Evolutionary conservation across 2,888 invertebrate species (phyloP).

Genomic region (Oscheius sp.): DNA sequence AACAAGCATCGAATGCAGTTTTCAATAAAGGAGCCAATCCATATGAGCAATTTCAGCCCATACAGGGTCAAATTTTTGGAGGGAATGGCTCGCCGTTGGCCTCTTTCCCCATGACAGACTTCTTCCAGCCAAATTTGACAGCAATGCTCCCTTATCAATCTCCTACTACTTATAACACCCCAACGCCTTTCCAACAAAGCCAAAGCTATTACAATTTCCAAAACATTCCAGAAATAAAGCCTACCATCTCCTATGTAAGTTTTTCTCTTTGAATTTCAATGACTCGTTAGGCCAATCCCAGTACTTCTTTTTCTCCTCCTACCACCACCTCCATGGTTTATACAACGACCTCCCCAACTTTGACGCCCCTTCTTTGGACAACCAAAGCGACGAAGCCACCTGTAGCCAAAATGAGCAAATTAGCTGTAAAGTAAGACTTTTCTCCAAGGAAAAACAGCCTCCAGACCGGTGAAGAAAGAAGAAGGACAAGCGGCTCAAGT

Average conservation of each 20-base stretch:
- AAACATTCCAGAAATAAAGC: background rate
- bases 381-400: conserved; percentile 20
- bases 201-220: conserved; percentile 7
- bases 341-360: conserved; percentile 6
- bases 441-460: background rate
- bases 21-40: conserved; percentile 11
- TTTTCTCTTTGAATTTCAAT: background rate
- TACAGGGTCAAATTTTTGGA: conserved; percentile 7
- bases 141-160: conserved; percentile 5
- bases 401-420: conserved; percentile 27
- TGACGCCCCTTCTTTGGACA: conserved; percentile 29
- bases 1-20: background rate
- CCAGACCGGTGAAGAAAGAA: conserved; percentile 22
- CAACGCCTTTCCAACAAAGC: conserved; percentile 8
- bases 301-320: background rate
- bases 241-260: conserved; percentile 14
- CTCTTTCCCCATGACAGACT: conserved; percentile 22
- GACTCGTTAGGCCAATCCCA: background rate
- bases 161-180: background rate
- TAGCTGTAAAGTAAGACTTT: conserved; percentile 23
- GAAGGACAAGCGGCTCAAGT: conserved; percentile 42
- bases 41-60: conserved; percentile 17
- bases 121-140: conserved; percentile 12
- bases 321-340: background rate
- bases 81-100: conserved; percentile 1